Evolutionary conservation across 2,113 vertebrate species (phyloP).

Genomic region (Vidua macroura): DNA sequence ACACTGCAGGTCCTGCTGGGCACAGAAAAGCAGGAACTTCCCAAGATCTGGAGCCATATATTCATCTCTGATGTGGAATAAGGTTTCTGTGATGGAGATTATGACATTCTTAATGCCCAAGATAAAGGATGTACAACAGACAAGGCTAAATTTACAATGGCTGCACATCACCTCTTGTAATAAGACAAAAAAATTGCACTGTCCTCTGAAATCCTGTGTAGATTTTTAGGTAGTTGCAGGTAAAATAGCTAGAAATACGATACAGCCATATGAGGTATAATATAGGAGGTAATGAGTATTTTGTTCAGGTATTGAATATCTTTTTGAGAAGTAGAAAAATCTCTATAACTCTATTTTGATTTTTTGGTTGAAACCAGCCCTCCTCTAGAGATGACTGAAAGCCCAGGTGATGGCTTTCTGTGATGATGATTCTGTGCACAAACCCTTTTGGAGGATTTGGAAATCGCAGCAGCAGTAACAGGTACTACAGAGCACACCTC

Average conservation of each 20-base stretch:
- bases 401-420: neutral
- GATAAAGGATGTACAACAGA: neutral
- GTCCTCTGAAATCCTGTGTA: neutral
- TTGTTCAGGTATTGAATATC: neutral
- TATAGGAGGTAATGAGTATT: neutral
- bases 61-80: neutral
- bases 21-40: too few species aligned
- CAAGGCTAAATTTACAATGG: neutral
- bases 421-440: neutral
- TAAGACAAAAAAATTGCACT: neutral
- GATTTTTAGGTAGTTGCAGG: neutral
- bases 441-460: neutral
- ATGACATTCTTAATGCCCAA: neutral
- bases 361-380: neutral
- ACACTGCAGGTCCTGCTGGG: neutral
- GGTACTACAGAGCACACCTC: neutral
- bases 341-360: neutral
- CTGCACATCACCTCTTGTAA: neutral
- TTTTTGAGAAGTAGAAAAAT: neutral
- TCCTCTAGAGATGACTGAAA: neutral
- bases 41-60: neutral
- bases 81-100: neutral
- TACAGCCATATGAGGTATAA: neutral
- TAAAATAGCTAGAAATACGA: neutral
- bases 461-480: neutral